phyloP scores from a whole-genome alignment of 2,888 invertebrate species.

The Lissocephala sabroskyi region DNA sequence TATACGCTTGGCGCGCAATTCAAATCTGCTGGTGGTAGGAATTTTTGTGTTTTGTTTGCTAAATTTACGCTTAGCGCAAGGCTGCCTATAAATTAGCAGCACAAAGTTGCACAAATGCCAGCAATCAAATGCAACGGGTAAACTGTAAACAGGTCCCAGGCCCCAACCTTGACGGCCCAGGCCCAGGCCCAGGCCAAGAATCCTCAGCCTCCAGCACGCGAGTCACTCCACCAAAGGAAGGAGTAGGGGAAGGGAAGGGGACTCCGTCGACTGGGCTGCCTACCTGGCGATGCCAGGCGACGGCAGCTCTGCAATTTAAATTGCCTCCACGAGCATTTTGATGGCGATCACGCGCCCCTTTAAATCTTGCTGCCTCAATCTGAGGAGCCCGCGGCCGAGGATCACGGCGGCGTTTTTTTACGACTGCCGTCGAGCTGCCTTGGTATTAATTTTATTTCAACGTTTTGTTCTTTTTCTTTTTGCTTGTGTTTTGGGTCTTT shows the following conservation, averaged over 20 bases:
- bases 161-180: too few species aligned
- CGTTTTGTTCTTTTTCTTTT: constrained; percentile 27
- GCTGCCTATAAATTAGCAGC: too few species aligned
- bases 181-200: too few species aligned
- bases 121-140: too few species aligned
- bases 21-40: too few species aligned
- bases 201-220: too few species aligned
- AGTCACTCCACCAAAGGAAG: too few species aligned
- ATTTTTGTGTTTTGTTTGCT: too few species aligned
- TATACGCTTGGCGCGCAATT: too few species aligned
- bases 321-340: constrained; percentile 67
- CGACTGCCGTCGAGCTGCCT: constrained; percentile 20
- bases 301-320: constrained; percentile 57
- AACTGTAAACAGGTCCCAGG: too few species aligned
- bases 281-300: constrained; percentile 25
- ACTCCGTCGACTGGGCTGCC: constrained; percentile 14
- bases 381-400: constrained; percentile 46
- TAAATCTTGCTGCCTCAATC: constrained; percentile 29
- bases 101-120: too few species aligned
- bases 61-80: too few species aligned
- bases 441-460: constrained; percentile 50
- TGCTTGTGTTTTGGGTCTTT: not conserved
- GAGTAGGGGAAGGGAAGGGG: constrained; percentile 17
- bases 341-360: constrained; percentile 66
- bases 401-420: constrained; percentile 32